Base-by-base conservation (phyloP, 2,888 invertebrate genomes). In the Lypha dubia region DNA sequence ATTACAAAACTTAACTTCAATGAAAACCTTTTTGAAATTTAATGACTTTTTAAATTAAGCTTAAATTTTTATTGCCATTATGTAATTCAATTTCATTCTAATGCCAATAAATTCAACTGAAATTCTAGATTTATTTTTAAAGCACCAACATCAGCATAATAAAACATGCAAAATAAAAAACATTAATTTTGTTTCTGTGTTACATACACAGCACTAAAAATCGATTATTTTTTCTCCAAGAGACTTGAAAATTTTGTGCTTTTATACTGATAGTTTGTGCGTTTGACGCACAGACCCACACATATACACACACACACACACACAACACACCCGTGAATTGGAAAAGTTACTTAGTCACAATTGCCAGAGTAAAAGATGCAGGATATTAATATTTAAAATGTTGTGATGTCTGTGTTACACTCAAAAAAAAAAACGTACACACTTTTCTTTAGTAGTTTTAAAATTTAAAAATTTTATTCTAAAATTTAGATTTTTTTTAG, bases 161-260 rank as follows among this genome's bases (percentile, higher is more conserved):
- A 56, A 67, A 58, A 38, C 5, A 49, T 49, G 24, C 38, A 5
- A 38, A n/a, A n/a, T n/a, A n/a, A n/a, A n/a, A 60, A 77, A 60
- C 67, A 77, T 68, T 68, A 68, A 77, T 76, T 67, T 35, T 58
- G 53, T 46, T 63, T 46, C 35, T 75, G 53, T 68, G 80, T 81
- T 73, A 79, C 65, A 79, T 20, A 67, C 32, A 65, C 58, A 60
- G 15, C 46, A 62, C 32, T n/a, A 63, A 81, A 81, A 56, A 75
- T 81, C 75, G 68, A 81, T 81, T 68, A 75, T 81, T 75, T 62
- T 41, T 62, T 67, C 60, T 68, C 60, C 62, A 70, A 75, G 60
- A 81, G 74, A 62, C 68, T 80, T 74, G n/a, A 68, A 32, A 60
- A 73, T 13, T 28, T 80, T 28, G 51, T 0, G 53, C 71, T 73